A percentile compares a stretch with the other conserved stretches of the same genome.
Evolutionary conservation across 2,888 invertebrate genomes (phyloP).

Genomic region (Clitarchus hookeri): DNA sequence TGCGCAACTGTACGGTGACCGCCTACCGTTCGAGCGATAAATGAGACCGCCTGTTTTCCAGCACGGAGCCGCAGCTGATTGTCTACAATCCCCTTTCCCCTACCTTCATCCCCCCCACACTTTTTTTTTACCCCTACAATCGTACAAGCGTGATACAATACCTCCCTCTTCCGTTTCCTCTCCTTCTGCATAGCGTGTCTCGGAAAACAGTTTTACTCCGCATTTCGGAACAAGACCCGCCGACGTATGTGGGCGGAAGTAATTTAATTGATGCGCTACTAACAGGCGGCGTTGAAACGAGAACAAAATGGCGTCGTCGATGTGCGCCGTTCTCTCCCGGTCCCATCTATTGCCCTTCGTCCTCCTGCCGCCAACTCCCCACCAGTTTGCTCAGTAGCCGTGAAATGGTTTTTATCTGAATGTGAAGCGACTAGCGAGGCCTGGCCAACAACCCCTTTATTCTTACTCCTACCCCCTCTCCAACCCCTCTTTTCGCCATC

Average conservation of each 20-base stretch:
- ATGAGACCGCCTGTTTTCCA: slow-evolving; percentile 11
- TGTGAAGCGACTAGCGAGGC: slow-evolving; percentile 7
- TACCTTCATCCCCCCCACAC: not conserved
- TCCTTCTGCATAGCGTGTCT: not conserved
- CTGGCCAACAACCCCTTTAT: not conserved
- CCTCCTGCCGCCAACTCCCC: not conserved
- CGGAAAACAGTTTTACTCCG: slow-evolving; percentile 7
- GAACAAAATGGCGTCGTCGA: slow-evolving; percentile 20
- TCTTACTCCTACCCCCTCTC: not conserved
- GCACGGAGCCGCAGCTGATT: not conserved
- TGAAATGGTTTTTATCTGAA: slow-evolving; percentile 1
- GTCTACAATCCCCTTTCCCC: not conserved
- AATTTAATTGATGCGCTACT: slow-evolving; percentile 24
- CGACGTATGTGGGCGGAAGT: slow-evolving; percentile 18
- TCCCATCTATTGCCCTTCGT: not conserved
- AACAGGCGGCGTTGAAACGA: not conserved
- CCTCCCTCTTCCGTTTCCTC: not conserved
- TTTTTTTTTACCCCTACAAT: not conserved
- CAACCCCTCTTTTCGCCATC: too few species aligned
- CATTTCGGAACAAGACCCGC: not conserved
- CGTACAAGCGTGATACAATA: not conserved
- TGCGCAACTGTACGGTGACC: not conserved
- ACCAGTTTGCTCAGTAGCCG: not conserved
- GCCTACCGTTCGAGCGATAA: not conserved
- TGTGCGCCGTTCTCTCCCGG: not conserved